Evolutionary conservation across 2,797 vertebrate species (phyloP).

Genomic region (Lepilemur ruficaudatus): DNA sequence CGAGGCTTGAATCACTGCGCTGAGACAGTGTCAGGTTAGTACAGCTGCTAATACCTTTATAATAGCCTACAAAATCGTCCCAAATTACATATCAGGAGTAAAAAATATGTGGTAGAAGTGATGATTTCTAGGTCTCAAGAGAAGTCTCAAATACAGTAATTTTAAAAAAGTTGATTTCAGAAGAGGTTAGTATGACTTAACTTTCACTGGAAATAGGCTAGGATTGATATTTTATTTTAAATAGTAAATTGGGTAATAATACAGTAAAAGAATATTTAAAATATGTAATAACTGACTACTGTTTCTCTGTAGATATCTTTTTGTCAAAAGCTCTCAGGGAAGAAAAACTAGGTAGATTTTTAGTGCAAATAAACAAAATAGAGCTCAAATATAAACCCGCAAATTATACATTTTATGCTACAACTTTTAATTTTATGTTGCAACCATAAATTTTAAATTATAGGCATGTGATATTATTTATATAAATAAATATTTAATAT

Average conservation of each 20-base stretch:
- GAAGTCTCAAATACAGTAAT: background rate
- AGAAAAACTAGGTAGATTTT: background rate
- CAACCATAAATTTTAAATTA: background rate
- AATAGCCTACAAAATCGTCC: background rate
- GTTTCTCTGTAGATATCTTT: background rate
- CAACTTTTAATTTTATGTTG: conserved; percentile 8
- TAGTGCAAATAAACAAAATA: conserved; percentile 52
- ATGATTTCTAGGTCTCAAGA: background rate
- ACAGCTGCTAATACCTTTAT: background rate
- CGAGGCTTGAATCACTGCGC: background rate
- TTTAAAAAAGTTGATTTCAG: background rate
- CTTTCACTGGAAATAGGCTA: background rate
- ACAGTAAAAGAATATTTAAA: background rate
- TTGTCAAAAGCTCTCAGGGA: background rate
- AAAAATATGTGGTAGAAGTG: background rate
- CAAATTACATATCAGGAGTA: background rate
- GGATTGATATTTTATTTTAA: background rate
- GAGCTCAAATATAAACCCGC: conserved; percentile 10
- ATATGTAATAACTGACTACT: background rate
- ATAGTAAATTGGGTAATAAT: background rate
- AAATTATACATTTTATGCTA: background rate
- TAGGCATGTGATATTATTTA: background rate
- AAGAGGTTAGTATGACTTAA: background rate
- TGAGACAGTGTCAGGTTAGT: background rate
- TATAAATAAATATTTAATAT: background rate